These are phyloP conservation scores for Oreortyx pictus DNA, from an alignment of 2,797 vertebrate species.

Conservation along the genomic window DNA sequence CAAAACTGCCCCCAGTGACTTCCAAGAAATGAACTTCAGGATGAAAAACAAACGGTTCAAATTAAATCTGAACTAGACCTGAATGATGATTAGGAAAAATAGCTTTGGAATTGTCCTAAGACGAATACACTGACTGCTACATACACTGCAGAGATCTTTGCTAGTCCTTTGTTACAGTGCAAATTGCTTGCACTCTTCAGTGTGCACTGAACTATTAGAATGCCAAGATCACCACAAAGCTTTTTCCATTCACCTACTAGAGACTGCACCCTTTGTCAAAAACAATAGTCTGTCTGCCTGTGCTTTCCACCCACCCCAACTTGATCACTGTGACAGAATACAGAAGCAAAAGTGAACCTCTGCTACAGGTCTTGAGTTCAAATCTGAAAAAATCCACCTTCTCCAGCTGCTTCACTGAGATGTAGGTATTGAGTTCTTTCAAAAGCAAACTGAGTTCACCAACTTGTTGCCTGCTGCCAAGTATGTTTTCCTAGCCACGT, in stretches of 20 bases:
- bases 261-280: background rate
- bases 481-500: background rate
- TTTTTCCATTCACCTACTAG: background rate
- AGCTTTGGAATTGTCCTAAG: background rate
- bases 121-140: background rate
- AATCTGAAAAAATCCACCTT: background rate
- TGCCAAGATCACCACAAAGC: background rate
- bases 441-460: background rate
- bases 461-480: background rate
- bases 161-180: background rate
- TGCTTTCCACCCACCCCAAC: rapidly evolving
- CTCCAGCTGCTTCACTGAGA: background rate
- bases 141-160: background rate
- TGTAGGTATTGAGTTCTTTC: background rate
- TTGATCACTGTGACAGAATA: background rate
- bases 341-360: background rate
- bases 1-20: background rate
- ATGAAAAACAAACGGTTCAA: background rate
- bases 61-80: conserved; percentile 17
- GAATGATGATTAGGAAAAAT: background rate
- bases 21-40: background rate
- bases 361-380: background rate
- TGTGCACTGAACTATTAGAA: background rate
- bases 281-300: background rate
- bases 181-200: background rate